Evolutionary conservation across 2,113 vertebrate genomes (phyloP).

Genomic region (Toxotes chatareus): DNA sequence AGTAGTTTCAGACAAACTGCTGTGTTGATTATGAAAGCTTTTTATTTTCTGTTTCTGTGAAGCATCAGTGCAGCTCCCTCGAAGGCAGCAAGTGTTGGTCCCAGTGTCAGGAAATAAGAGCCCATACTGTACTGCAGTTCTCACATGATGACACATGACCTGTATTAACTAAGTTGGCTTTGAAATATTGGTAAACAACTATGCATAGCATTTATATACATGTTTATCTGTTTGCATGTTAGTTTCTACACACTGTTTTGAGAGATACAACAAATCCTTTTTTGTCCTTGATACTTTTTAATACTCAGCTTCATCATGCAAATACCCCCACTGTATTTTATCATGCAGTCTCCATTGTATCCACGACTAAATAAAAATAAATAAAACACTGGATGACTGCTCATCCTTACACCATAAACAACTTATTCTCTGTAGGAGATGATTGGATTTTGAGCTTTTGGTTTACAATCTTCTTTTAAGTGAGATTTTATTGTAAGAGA

Average conservation of each 20-base stretch:
- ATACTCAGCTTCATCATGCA: background rate
- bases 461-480: background rate
- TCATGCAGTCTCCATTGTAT: background rate
- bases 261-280: background rate
- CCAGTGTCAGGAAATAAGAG: conserved; percentile 8
- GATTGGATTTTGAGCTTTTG: background rate
- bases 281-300: background rate
- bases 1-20: background rate
- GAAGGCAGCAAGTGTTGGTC: conserved; percentile 1
- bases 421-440: background rate
- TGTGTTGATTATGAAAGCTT: background rate
- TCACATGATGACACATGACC: conserved; percentile 78
- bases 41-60: background rate
- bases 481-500: background rate
- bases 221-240: background rate
- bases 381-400: background rate
- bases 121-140: conserved; percentile 1
- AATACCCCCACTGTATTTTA: too few relatives aligned
- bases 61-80: background rate
- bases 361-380: background rate
- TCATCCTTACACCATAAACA: conserved; percentile 11
- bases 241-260: background rate
- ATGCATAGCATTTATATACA: background rate
- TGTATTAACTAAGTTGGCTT: conserved; percentile 50
- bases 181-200: conserved; percentile 20